These are phyloP conservation scores for Stichopus chloronotus DNA, from an alignment of 35 echinoderm and acorn worm species.

Conservation along the genomic window DNA sequence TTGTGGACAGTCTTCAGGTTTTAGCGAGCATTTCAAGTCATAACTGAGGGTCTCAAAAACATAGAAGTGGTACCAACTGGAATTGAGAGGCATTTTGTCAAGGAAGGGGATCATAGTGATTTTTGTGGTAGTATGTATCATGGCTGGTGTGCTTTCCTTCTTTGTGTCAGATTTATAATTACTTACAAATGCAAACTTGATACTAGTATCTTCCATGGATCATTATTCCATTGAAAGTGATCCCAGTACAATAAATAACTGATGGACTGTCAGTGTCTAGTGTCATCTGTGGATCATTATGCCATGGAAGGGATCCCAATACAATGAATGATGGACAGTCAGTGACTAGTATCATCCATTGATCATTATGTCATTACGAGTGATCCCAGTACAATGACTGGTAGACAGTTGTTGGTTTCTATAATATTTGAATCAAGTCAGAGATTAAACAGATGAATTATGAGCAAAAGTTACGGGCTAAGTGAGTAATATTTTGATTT, in stretches of 20 bases:
- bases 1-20: slow-evolving; percentile 83
- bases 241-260: background rate
- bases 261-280: no score
- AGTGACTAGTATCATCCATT: no score
- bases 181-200: no score
- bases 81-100: slow-evolving; percentile 94
- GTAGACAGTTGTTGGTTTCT: no score
- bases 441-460: no score
- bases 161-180: background rate
- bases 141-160: no score
- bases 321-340: background rate
- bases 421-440: no score
- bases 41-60: slow-evolving; percentile 49
- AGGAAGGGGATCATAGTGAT: slow-evolving; percentile 32
- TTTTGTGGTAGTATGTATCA: no score
- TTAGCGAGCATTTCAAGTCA: slow-evolving; percentile 81
- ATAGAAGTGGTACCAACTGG: slow-evolving; percentile 83
- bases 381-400: background rate
- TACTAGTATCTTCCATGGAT: background rate
- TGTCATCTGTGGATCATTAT: background rate
- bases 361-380: background rate
- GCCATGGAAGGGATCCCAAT: background rate
- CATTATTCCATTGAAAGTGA: background rate
- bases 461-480: no score
- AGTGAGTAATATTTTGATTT: no score